These are phyloP conservation scores for Triops cancriformis DNA, from an alignment of 1,140 invertebrate species.

Conservation along the genomic window DNA sequence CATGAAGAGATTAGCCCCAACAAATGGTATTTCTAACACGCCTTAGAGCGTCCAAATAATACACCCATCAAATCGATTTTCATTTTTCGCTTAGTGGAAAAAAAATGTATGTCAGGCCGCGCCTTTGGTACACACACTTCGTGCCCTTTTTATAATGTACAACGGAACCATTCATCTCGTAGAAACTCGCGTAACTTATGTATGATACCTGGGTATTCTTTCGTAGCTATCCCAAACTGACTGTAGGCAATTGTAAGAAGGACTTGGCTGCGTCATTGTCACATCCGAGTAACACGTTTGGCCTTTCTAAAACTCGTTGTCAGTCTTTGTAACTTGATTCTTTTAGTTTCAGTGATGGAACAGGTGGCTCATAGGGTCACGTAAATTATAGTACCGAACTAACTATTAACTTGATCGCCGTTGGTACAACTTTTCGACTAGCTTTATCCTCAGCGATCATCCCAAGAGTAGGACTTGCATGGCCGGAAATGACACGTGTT, in stretches of 20 bases:
- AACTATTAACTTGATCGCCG: no score
- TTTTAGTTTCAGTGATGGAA: not conserved
- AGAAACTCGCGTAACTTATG: not conserved
- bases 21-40: not conserved
- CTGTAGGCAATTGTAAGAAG: conserved; percentile 75
- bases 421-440: no score
- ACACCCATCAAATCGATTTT: not conserved
- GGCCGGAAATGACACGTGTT: no score
- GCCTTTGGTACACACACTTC: not conserved
- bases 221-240: conserved; percentile 77
- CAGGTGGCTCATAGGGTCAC: no score
- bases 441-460: no score
- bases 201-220: conserved; percentile 66
- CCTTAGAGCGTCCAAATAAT: not conserved
- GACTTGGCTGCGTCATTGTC: not conserved
- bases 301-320: not conserved
- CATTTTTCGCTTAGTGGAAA: not conserved
- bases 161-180: no score
- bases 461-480: no score
- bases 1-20: not conserved
- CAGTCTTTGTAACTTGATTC: not conserved
- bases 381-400: no score
- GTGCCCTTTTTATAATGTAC: not conserved
- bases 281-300: not conserved
- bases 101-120: not conserved